Evolutionary conservation across 2,888 invertebrate species (phyloP), one percentile per base, ranked within the genome.

Genomic region (Adelognathus sp.): DNA sequence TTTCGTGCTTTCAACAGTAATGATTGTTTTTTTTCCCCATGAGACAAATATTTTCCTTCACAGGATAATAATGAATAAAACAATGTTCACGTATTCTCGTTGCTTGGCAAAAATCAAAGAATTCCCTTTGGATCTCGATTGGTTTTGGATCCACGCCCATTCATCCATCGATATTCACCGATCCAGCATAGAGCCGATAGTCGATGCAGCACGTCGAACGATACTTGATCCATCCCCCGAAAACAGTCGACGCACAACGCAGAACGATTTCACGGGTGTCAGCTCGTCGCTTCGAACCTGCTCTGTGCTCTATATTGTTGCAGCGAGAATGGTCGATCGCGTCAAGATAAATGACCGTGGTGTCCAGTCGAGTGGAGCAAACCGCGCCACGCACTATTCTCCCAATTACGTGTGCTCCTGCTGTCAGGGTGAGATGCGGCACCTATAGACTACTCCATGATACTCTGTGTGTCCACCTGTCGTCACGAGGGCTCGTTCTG

Each of bases 321-420:
- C n/a, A 14, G 60, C 27, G 52, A 41, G 71, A 58, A 66, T 39
- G 64, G 63, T 81, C 86, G 86, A 87, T 87, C 86, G 84, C 83
- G 83, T 84, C 85, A 88, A 88, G 87, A 88, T 88, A 88, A 88
- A 88, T 84, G 87, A 86, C 85, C 83, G 79, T 82, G 85, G 82
- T n/a, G 85, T 85, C 86, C 86, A 85, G 82, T 82, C 83, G 85
- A 85, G 86, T 84, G 54, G 41, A 86, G 86, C 86, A 86, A 87
- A 88, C 86, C 87, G 84, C 83, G 64, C 7, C 64, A 44, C 36
- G 21, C 84, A 82, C 85, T 86, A 84, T 87, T 87, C 85, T 83
- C 81, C 85, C 86, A 86, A 87, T 87, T 87, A 86, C 86, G 86
- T 84, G 82, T 85, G 82, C 81, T 86, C 85, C 82, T 84, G 84